A percentile compares a stretch with the other conserved stretches of the same genome.
Evolutionary conservation across 2,113 vertebrate genomes (phyloP).

Genomic region (Nannospalax galili): DNA sequence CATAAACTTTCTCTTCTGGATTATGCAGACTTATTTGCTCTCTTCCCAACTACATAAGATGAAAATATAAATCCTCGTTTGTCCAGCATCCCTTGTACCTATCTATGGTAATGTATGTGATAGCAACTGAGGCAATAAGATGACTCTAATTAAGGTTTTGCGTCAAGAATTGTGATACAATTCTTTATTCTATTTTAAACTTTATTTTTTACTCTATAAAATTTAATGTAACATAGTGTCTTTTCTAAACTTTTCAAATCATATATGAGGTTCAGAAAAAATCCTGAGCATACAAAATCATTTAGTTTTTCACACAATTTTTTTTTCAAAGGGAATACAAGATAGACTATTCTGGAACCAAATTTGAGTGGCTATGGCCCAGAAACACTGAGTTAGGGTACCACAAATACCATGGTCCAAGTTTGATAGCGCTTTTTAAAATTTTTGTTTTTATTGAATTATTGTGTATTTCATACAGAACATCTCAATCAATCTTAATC

Average conservation of each 20-base stretch:
- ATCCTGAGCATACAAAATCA: not conserved
- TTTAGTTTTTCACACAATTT: not conserved
- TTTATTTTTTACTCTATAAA: not conserved
- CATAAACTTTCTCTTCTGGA: not conserved
- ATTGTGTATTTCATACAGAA: too few relatives aligned
- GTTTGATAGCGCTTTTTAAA: too few relatives aligned
- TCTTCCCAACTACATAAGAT: not conserved
- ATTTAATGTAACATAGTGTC: conserved; percentile 7
- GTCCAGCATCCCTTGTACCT: conserved; percentile 44
- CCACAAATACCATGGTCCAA: too few relatives aligned
- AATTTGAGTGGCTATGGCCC: too few relatives aligned
- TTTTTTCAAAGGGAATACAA: too few relatives aligned
- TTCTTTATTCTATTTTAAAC: not conserved
- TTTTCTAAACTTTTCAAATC: conserved; percentile 18
- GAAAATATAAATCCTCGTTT: not conserved
- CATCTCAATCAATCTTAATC: too few relatives aligned
- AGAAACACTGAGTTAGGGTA: too few relatives aligned
- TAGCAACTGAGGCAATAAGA: not conserved
- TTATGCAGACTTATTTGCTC: not conserved
- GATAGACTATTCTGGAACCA: too few relatives aligned
- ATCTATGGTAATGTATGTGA: not conserved
- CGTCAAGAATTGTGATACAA: not conserved
- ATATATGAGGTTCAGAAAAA: conserved; percentile 8
- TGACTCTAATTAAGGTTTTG: not conserved
- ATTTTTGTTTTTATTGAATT: too few relatives aligned